Evolutionary conservation across 2,888 invertebrate species (phyloP), one percentile per base, ranked within the genome.

Genomic region (Aricia artaxerxes): DNA sequence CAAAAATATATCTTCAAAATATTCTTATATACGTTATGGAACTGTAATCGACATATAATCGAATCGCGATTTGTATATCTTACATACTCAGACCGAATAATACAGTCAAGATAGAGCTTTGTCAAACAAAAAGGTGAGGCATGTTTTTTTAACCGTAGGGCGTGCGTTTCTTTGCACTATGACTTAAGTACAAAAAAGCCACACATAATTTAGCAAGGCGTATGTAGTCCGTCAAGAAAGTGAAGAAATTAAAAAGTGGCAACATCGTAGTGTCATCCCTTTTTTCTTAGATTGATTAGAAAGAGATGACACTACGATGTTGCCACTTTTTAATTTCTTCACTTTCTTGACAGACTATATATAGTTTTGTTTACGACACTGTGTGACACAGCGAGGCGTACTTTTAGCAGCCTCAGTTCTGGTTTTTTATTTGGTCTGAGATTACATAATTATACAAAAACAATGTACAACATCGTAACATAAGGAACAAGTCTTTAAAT

Each of bases 1-100:
- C 90, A 94, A 94, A 92, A 93, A 93, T 93, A 93, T 91, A 90
- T 90, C 86, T 89, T 88, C 86, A 88, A 88, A 87, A 89, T 89
- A 88, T 87, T 53, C 76, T 76, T 86, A 87, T 88, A 86, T 90
- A 87, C 86, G 87, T 85, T 86, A 89, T 91, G 91, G 92, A 92
- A 93, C 92, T 90, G 90, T 87, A 86, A 92, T 91, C 89, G 86
- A 80, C 31, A 35, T 35, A 35, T 35, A 69, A 35, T 69, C 69
- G 69, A 69, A 69, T 38, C 69, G 35, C 35, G 13, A 69, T 13
- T 53, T 38, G 49, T 73, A 24, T n/a, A 77, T 53, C 69, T 77
- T 78, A 44, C 61, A 78, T 57, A 16, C 57, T 57, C 57, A 57
- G 57, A 57, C 16, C 57, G 57, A 57, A 57, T 57, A 13, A 16